Base-by-base conservation (phyloP, 1,140 invertebrate species). In the Drosophila repletoides region DNA sequence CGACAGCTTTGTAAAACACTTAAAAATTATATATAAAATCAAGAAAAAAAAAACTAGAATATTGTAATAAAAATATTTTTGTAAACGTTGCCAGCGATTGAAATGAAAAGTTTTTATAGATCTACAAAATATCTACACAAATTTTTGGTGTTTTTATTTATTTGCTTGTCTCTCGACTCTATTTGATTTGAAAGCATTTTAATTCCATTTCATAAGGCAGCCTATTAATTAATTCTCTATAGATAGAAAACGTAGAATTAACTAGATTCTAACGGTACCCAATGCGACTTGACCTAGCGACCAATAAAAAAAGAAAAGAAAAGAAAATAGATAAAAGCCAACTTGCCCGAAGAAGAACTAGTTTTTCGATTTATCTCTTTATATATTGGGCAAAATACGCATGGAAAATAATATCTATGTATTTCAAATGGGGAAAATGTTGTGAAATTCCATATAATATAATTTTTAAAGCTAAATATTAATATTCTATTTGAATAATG, bases 11-110 rank as follows among this genome's bases (percentile, higher is more conserved):
- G 59, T 71, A 75, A 75, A 60, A 58, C 55, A 58, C 55, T 58
- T 74, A 66, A 74, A 74, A 65, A 60, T 67, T 67, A 46, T 71
- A 52, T 51, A 22, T 41, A 59, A 46, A 14, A 24, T 4, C 3
- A 24, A 12, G 24, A 9, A 51, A 72, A 66, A 73, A 51, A 19
- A 59, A 43, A 53, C 19, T 34, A 52, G 45, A 34, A 36, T 72
- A 46, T 69, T 56, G 49, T 69, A 56, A 65, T 70, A 70, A 65
- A 70, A 65, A 70, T 52, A 58, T 70, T 65, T 70, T 64, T 9
- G 29, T 68, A 51, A 59, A 34, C 51, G 21, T 5, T 34, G 26
- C 2, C 17, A 36, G 22, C 17, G 38, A 41, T 33, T 12, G 21
- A 61, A 52, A 51, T 28, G 14, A 53, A 65, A 58, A 58, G 41